Evolutionary conservation across 35 echinoderm and acorn worm genomes (phyloP).

Genomic region (Hemicentrotus pulcherrimus): DNA sequence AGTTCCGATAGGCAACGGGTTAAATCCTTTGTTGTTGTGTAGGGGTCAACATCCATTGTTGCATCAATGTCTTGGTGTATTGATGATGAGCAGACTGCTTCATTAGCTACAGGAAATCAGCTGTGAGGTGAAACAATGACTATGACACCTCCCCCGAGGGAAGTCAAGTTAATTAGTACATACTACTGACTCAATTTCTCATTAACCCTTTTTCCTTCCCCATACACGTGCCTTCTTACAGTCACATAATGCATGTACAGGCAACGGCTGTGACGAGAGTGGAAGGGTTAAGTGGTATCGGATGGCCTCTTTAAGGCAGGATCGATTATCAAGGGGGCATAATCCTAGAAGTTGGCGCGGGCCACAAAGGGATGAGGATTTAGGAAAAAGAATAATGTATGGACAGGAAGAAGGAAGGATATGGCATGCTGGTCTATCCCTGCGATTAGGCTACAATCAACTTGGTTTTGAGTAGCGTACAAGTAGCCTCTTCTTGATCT

Average conservation of each 20-base stretch:
- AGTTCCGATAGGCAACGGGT: background rate
- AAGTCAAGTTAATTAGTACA: constrained; percentile 32
- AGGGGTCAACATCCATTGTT: background rate
- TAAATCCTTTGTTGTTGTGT: background rate
- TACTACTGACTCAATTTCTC: background rate
- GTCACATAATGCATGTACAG: background rate
- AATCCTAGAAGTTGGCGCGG: background rate
- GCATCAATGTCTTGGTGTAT: background rate
- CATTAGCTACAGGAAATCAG: background rate
- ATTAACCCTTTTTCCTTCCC: background rate
- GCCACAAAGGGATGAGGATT: background rate
- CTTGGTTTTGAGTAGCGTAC: background rate
- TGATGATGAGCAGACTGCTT: background rate
- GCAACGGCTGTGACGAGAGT: background rate
- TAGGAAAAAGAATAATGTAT: background rate
- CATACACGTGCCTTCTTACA: background rate
- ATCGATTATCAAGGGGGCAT: background rate
- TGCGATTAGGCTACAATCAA: background rate
- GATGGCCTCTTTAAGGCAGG: background rate
- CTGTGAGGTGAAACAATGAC: background rate
- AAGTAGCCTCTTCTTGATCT: background rate
- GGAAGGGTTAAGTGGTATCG: background rate
- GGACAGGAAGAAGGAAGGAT: background rate
- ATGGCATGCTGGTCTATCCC: background rate
- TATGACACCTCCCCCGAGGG: background rate